Evolutionary conservation across 1,140 invertebrate species (phyloP), one percentile per base, ranked within the genome.

Genomic region (Polypedilum vanderplanki): DNA sequence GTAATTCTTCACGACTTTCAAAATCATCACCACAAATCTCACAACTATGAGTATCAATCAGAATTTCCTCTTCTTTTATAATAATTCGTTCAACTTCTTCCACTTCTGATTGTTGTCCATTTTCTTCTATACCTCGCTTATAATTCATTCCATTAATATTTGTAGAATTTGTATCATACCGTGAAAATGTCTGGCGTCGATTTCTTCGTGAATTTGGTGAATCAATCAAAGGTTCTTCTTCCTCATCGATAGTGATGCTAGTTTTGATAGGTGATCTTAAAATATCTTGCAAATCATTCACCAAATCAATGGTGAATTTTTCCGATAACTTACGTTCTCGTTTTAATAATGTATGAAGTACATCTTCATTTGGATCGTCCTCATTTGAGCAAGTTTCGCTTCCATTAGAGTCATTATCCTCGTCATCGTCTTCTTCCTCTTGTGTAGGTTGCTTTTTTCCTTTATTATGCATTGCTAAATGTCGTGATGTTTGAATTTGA

Each of bases 1-100:
- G 81, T 10, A 93, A 83, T 76, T 91, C 89, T 57, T 89, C 87
- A 64, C 90, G 87, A 76, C 89, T 88, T 1, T 87, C 84, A 81
- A 93, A 93, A 73, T 89, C 86, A 75, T 88, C 86, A n/a, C 88
- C 87, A 79, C 92, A 93, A 89, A 93, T 92, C 80, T 92, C 90
- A 79, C 92, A 93, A 74, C 17, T 9, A 22, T 70, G 65, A 20
- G n/a, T 18, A 70, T 70, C 65, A 22, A 18, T 22, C 17, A 70
- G 8, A 22, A 33, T 33, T 33, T 20, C 9, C 17, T 70, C 65
- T 22, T 70, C 8, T 17, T 70, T 70, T 5, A 70, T 70, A 70
- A 70, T 18, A 10, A 70, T 20, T 18, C 20, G n/a, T 17, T 70
- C 65, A 18, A 70, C 9, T 17, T 57, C 24, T 57, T 57, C 46